Base-by-base conservation (phyloP, 2,888 invertebrate species). In the Neria commutata region DNA sequence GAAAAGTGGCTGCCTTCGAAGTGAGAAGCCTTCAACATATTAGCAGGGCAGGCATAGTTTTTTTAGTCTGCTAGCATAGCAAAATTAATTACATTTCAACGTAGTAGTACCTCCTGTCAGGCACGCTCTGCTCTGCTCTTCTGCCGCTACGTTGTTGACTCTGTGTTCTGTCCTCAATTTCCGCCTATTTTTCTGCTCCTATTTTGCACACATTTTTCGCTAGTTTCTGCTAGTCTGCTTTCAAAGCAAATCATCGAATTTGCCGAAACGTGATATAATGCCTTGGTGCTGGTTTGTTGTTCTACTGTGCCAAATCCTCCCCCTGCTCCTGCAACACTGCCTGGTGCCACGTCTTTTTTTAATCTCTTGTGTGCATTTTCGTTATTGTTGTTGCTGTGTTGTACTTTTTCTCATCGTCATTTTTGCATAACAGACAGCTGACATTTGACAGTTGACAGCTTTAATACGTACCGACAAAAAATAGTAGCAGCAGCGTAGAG, bases 381-480 rank as follows among this genome's bases (percentile, higher is more conserved):
- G 2, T 29, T 29, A 33, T 45, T 50, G 24, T 45, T 51, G 3
- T 55, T 37, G 19, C n/a, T n/a, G 46, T 47, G n/a, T 50, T 33
- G 10, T 34, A 45, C 19, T 51, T 51, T 14, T 40, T 21, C 25
- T 49, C 49, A 59, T 37, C 54, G 54, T 53, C 57, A 54, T 19
- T 42, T 42, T 21, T 42, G 42, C 21, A 17, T 55, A 63, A 60
- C 61, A 61, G 65, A 65, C 61, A 63, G 65, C 63, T 65, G 65
- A 65, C 65, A 65, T 65, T 65, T 64, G 62, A 61, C 64, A 65
- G 62, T 61, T 65, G 65, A 65, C 65, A 65, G 63, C 61, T 65
- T 65, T 63, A 65, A 65, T 63, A 63, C 59, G 65, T 61, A 63
- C 63, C 61, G 61, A 37, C 16, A n/a, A 37, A 37, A 37, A 37